Evolutionary conservation across 2,113 vertebrate species (phyloP).

Genomic region (Tupaia chinensis): DNA sequence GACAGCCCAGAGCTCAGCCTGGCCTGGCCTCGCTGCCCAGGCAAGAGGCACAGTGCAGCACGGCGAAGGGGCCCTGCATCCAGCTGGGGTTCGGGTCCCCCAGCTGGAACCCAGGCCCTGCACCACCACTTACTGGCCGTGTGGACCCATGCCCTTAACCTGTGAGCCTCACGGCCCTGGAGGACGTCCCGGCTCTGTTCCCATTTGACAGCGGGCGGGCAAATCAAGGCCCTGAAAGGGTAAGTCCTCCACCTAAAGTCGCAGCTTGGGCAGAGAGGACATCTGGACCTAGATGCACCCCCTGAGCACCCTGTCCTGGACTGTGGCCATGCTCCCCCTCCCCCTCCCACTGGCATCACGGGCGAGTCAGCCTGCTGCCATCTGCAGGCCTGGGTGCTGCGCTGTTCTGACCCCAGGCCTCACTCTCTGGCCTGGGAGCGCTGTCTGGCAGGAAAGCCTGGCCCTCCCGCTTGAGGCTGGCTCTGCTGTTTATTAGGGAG

Average conservation of each 20-base stretch:
- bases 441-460: not conserved
- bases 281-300: not conserved
- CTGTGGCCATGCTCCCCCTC: no score
- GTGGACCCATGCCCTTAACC: not conserved
- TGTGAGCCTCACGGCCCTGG: not conserved
- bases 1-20: not conserved
- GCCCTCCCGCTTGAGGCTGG: not conserved
- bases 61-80: not conserved
- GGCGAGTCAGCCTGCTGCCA: not conserved
- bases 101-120: not conserved
- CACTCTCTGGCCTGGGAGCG: not conserved
- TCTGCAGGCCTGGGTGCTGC: not conserved
- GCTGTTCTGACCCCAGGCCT: not conserved
- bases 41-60: rapidly evolving
- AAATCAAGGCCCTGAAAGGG: not conserved
- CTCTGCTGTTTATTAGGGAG: not conserved
- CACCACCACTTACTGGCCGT: not conserved
- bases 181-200: not conserved
- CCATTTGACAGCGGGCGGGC: not conserved
- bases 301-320: not conserved
- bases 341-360: not conserved
- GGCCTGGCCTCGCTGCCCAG: not conserved
- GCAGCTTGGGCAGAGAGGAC: not conserved
- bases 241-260: not conserved
- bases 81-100: not conserved